phyloP scores from a whole-genome alignment of 2,797 vertebrate genomes.

The Gadopsis bispinosus region DNA sequence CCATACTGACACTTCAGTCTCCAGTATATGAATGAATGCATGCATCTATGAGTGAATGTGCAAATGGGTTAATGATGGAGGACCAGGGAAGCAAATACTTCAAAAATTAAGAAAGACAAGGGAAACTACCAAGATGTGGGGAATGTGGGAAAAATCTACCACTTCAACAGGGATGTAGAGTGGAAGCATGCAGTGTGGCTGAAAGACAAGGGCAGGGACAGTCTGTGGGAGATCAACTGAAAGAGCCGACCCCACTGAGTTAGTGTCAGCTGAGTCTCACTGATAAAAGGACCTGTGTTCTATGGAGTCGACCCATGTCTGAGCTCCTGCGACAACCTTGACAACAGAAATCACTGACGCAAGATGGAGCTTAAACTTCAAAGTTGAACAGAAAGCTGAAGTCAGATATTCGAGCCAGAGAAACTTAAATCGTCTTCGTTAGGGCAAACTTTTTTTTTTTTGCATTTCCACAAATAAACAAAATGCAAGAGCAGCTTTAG shows the following conservation, averaged over 20 bases:
- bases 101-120: not conserved
- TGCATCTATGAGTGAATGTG: not conserved
- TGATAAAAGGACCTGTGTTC: slow-evolving; percentile 55
- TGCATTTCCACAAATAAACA: not conserved
- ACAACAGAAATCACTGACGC: not conserved
- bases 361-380: not conserved
- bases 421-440: not conserved
- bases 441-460: not conserved
- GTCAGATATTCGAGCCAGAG: not conserved
- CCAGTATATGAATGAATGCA: not conserved
- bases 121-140: not conserved
- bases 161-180: not conserved
- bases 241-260: not conserved
- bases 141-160: not conserved
- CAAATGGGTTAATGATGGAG: not conserved
- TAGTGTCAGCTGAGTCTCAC: slow-evolving; percentile 40
- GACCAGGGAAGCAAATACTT: not conserved
- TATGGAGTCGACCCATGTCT: not conserved
- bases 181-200: slow-evolving; percentile 2
- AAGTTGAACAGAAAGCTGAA: not conserved
- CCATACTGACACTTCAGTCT: not conserved
- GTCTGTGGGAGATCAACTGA: slow-evolving; percentile 1
- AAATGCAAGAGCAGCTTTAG: not conserved
- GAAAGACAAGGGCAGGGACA: not conserved
- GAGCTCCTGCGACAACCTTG: slow-evolving; percentile 10